Evolutionary conservation across 2,888 invertebrate genomes (phyloP).

Genomic region (Tetranychus piercei): DNA sequence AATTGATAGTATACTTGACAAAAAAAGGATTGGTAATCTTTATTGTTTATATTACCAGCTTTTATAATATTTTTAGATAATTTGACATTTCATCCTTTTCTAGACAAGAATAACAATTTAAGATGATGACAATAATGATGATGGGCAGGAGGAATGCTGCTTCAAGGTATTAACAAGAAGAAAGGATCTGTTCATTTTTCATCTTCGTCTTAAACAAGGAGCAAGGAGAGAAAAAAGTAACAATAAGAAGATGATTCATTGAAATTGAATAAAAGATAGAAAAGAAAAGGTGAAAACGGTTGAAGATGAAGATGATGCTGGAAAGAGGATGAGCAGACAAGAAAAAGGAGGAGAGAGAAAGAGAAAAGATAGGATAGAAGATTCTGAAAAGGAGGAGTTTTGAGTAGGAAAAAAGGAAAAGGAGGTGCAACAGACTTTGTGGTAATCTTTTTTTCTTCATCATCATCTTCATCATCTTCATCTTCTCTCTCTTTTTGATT

Average conservation of each 20-base stretch:
- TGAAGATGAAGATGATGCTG: conserved; percentile 7
- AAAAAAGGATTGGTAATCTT: no score
- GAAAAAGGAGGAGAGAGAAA: conserved; percentile 10
- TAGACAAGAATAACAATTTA: no score
- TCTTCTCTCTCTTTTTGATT: background rate
- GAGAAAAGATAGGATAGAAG: conserved; percentile 12
- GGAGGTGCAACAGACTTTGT: background rate
- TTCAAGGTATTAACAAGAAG: background rate
- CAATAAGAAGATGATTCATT: background rate
- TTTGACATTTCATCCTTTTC: no score
- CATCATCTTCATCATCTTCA: conserved; percentile 7
- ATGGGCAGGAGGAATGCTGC: no score
- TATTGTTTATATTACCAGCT: no score
- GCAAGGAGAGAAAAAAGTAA: background rate
- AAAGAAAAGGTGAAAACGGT: background rate
- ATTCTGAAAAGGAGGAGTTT: conserved; percentile 10
- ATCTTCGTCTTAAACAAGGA: background rate
- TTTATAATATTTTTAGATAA: no score
- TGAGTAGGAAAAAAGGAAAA: background rate
- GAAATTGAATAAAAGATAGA: background rate
- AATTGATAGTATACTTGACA: no score
- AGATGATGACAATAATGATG: background rate
- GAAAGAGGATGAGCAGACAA: background rate
- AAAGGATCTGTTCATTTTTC: background rate
- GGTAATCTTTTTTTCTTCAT: conserved; percentile 14